Percentiles rank a stretch among this genome's conserved stretches.
These are phyloP conservation scores for Drosophila neonasuta DNA, from an alignment of 2,888 invertebrate species.

Conservation along the genomic window DNA sequence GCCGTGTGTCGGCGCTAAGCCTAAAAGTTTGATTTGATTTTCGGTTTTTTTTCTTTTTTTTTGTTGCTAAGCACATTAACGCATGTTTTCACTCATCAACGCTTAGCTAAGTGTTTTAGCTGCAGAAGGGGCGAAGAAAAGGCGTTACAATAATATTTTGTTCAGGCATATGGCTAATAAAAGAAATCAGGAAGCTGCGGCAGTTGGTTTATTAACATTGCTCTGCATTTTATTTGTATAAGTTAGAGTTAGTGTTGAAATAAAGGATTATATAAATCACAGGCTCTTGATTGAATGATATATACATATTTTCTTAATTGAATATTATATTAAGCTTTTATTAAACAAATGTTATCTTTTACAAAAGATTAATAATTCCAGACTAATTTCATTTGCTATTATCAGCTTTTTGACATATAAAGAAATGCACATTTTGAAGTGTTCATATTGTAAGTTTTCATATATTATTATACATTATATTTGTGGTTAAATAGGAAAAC, in stretches of 20 bases:
- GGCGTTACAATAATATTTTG: conserved; percentile 31
- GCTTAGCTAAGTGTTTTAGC: conserved; percentile 65
- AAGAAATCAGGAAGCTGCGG: neutral
- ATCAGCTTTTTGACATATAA: too few species aligned
- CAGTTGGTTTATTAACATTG: neutral
- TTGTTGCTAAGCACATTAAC: conserved; percentile 69
- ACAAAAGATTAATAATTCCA: too few species aligned
- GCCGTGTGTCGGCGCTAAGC: conserved; percentile 64
- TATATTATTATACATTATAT: too few species aligned
- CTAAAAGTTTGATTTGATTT: conserved; percentile 76
- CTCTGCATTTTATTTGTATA: neutral
- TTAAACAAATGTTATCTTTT: too few species aligned
- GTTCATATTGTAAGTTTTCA: too few species aligned
- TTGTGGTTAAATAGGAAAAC: too few species aligned
- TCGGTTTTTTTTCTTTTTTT: conserved; percentile 34
- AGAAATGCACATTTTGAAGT: too few species aligned
- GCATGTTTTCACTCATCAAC: conserved; percentile 74
- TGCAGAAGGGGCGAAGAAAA: neutral
- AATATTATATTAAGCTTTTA: too few species aligned
- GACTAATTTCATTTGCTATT: too few species aligned
- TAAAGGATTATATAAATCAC: neutral
- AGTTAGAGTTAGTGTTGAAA: too few species aligned
- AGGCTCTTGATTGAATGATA: neutral
- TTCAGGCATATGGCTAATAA: conserved; percentile 19
- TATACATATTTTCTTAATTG: too few species aligned